Evolutionary conservation across 2,888 invertebrate species (phyloP).

Genomic region (Allolobophora icterica): DNA sequence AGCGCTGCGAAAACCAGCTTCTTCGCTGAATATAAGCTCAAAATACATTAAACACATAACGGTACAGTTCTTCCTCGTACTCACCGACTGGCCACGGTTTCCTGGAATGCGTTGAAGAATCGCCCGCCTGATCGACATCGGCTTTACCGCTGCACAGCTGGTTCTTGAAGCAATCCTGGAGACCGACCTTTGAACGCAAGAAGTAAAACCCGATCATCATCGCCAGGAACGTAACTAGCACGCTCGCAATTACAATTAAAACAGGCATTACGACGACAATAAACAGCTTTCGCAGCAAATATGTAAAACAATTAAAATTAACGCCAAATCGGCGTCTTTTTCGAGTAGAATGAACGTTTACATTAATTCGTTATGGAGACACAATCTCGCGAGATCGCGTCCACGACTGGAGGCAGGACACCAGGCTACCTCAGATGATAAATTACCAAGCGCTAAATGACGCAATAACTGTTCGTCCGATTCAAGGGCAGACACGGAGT

Average conservation of each 20-base stretch:
- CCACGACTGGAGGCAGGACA: no score
- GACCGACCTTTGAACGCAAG: constrained; percentile 11
- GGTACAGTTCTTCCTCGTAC: background rate
- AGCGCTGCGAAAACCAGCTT: no score
- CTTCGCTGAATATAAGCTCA: no score
- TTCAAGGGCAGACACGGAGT: no score
- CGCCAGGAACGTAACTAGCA: background rate
- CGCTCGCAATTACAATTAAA: background rate
- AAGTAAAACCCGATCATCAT: background rate
- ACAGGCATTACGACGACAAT: constrained; percentile 17
- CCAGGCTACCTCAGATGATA: no score
- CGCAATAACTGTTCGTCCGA: no score
- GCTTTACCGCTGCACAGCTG: background rate
- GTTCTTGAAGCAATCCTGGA: background rate
- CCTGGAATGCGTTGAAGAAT: background rate
- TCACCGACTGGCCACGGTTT: background rate
- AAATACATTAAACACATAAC: no score
- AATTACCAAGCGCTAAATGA: no score
- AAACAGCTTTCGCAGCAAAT: background rate
- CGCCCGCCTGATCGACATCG: background rate
- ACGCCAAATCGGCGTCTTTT: background rate
- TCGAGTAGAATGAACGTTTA: background rate
- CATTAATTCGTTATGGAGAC: background rate
- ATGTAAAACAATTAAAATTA: background rate
- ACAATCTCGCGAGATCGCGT: background rate